phyloP scores from a whole-genome alignment of 1,140 invertebrate genomes.

The Tetramorium simillimum region DNA sequence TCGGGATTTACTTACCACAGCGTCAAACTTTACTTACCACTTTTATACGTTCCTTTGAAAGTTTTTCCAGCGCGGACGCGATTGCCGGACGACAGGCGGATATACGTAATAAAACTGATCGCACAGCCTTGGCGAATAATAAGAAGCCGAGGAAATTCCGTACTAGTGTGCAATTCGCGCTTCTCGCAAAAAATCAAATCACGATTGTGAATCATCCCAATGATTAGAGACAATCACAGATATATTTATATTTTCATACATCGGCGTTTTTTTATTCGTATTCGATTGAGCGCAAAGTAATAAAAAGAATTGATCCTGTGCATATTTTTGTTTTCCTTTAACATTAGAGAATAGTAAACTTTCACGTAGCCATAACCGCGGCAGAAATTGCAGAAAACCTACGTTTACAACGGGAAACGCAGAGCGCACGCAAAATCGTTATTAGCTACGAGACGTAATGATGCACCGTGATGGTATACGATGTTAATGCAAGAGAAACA shows the following conservation, averaged over 20 bases:
- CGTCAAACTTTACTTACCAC: neutral
- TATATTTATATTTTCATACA: neutral
- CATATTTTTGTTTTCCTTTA: neutral
- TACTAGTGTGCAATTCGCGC: neutral
- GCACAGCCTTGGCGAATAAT: neutral
- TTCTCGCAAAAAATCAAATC: neutral
- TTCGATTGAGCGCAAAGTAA: neutral
- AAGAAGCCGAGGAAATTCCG: neutral
- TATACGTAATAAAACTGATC: neutral
- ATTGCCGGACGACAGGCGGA: neutral
- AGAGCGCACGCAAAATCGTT: constrained; percentile 23
- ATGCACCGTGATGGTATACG: neutral
- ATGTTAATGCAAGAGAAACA: neutral
- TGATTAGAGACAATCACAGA: neutral
- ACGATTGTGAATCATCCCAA: neutral
- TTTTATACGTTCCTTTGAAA: constrained; percentile 3
- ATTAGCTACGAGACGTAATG: constrained; percentile 9
- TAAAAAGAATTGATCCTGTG: neutral
- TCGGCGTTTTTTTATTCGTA: neutral
- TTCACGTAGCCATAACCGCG: neutral
- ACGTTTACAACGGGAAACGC: neutral
- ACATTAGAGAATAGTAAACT: constrained; percentile 20
- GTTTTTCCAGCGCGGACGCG: neutral
- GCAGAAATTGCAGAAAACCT: constrained; percentile 21
- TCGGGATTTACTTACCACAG: neutral